Evolutionary conservation across 2,797 vertebrate species (phyloP).

Genomic region (Myotis vivesi): DNA sequence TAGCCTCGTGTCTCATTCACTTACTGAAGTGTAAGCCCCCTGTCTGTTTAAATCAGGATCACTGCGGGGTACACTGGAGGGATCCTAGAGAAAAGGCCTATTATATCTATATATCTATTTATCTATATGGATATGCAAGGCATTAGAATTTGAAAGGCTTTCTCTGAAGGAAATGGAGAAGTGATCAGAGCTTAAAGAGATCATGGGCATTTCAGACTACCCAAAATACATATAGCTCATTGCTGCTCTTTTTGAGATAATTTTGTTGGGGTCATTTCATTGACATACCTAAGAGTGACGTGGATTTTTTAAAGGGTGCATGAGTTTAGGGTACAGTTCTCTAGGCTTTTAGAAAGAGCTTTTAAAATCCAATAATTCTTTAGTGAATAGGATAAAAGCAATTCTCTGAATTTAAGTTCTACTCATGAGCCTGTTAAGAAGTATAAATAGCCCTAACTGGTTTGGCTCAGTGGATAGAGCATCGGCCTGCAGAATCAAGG

Average conservation of each 20-base stretch:
- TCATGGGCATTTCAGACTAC: slow-evolving; percentile 7
- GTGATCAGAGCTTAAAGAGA: slow-evolving; percentile 26
- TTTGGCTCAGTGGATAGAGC: no score
- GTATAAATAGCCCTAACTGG: slow-evolving; percentile 30
- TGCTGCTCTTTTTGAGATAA: slow-evolving; percentile 18
- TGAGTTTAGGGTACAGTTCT: neutral
- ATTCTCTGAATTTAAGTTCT: slow-evolving; percentile 67
- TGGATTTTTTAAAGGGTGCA: neutral
- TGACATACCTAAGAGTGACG: neutral
- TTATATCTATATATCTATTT: slow-evolving; percentile 1
- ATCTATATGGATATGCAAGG: neutral
- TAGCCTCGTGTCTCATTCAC: slow-evolving; percentile 66
- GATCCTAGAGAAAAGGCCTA: slow-evolving; percentile 43
- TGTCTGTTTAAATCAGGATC: slow-evolving; percentile 69
- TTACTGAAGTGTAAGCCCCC: slow-evolving; percentile 62
- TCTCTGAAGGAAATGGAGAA: slow-evolving; percentile 1
- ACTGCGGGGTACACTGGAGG: fast-evolving
- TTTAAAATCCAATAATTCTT: slow-evolving; percentile 14
- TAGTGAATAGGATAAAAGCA: slow-evolving; percentile 48
- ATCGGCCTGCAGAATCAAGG: no score
- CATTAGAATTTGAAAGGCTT: slow-evolving; percentile 20
- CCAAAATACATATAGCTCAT: neutral
- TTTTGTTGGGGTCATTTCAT: neutral
- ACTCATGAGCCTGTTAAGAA: slow-evolving; percentile 41
- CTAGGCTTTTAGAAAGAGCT: neutral